A percentile compares a stretch with the other conserved stretches of the same genome.
These are phyloP conservation scores for Pollenia amentaria DNA, from an alignment of 2,888 invertebrate genomes.

Conservation along the genomic window DNA sequence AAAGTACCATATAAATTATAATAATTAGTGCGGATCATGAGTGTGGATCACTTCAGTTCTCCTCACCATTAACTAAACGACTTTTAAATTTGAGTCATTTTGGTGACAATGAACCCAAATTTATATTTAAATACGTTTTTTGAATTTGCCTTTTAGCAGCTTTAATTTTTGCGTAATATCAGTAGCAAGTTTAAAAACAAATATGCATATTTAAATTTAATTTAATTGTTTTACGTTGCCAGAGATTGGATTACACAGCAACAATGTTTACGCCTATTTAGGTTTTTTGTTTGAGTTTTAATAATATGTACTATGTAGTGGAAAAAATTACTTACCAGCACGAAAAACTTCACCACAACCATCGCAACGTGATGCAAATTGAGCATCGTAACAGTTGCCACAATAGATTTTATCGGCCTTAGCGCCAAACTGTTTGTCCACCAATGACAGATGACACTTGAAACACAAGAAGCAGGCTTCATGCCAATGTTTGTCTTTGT, in stretches of 20 bases:
- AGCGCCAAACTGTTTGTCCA: conserved; percentile 99
- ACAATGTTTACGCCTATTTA: conserved; percentile 22
- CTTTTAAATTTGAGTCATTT: conserved; percentile 49
- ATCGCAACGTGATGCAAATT: conserved; percentile 99
- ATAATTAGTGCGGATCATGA: too few relatives aligned
- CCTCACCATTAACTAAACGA: neutral
- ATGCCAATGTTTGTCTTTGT: conserved; percentile 99
- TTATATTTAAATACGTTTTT: conserved; percentile 4
- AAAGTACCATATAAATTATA: too few relatives aligned
- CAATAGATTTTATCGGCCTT: conserved; percentile 99
- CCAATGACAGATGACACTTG: conserved; percentile 98
- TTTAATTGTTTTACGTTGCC: conserved; percentile 23
- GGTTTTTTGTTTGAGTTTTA: neutral
- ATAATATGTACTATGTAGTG: conserved; percentile 3
- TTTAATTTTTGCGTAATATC: conserved; percentile 34
- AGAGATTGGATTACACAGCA: conserved; percentile 26
- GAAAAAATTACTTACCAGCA: conserved; percentile 91
- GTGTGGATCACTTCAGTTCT: conserved; percentile 1
- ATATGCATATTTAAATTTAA: neutral
- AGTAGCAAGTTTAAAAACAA: conserved; percentile 36
- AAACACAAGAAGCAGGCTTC: conserved; percentile 99
- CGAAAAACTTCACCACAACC: conserved; percentile 99
- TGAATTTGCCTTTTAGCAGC: conserved; percentile 1
- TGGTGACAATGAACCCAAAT: conserved; percentile 43
- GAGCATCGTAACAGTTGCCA: conserved; percentile 99